Percentiles rank a stretch among this genome's conserved stretches.
Evolutionary conservation across 2,113 vertebrate genomes (phyloP).

Genomic region (Ahaetulla prasina): DNA sequence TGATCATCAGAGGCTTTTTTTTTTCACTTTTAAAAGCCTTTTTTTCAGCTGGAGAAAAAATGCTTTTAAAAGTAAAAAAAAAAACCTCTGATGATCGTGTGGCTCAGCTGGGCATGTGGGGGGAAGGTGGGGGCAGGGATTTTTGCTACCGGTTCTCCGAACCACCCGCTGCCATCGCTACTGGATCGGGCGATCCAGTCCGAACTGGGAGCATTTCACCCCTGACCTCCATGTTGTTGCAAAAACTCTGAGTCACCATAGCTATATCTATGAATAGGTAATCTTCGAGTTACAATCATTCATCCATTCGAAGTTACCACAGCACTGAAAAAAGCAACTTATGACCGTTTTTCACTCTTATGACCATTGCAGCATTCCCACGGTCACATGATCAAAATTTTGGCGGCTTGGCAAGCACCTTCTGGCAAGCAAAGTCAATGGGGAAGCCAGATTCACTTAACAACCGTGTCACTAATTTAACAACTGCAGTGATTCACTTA

Average conservation of each 20-base stretch:
- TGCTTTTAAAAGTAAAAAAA: too few relatives aligned
- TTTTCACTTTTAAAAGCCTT: too few relatives aligned
- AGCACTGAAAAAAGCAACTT: not conserved
- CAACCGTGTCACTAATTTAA: not conserved
- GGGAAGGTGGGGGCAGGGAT: too few relatives aligned
- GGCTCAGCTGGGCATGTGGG: too few relatives aligned
- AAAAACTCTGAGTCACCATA: not conserved
- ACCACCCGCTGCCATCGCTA: too few relatives aligned
- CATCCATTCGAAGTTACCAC: not conserved
- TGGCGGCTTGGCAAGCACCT: not conserved
- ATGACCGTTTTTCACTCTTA: not conserved
- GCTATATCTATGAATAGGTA: not conserved
- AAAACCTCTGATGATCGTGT: too few relatives aligned
- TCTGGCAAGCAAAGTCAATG: not conserved
- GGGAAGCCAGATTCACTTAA: not conserved
- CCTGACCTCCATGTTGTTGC: not conserved
- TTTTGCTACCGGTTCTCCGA: too few relatives aligned
- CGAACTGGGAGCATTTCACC: too few relatives aligned
- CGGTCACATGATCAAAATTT: not conserved
- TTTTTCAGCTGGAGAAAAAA: too few relatives aligned
- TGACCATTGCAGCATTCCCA: not conserved
- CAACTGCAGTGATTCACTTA: not conserved
- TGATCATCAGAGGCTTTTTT: too few relatives aligned
- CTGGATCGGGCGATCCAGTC: too few relatives aligned
- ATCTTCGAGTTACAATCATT: not conserved